Percentiles rank a stretch among this genome's conserved stretches.
Evolutionary conservation across 1,140 invertebrate species (phyloP).

Genomic region (Kradibia gibbosae): DNA sequence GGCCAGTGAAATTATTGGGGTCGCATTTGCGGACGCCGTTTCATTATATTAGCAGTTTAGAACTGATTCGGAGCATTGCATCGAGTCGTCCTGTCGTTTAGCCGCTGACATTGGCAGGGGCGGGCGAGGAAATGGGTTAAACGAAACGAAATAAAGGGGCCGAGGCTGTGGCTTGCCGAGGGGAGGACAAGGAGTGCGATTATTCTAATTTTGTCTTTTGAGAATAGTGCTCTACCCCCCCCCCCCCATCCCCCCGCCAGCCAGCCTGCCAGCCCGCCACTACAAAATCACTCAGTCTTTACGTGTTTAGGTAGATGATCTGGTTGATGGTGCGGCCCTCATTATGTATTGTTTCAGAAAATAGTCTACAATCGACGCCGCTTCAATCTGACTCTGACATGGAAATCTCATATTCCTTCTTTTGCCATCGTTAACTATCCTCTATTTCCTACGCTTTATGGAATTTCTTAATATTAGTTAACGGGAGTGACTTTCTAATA

Average conservation of each 20-base stretch:
- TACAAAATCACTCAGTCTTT: slow-evolving; percentile 10
- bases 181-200: too few species aligned
- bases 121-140: not conserved
- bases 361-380: not conserved
- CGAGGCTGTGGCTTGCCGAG: too few species aligned
- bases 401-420: not conserved
- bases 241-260: too few species aligned
- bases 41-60: slow-evolving; percentile 69
- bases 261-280: too few species aligned
- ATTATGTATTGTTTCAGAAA: slow-evolving; percentile 32
- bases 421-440: not conserved
- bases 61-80: slow-evolving; percentile 56
- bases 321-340: not conserved
- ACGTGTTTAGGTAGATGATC: slow-evolving; percentile 4
- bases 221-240: slow-evolving; percentile 1
- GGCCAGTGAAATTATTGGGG: slow-evolving; percentile 60
- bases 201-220: slow-evolving; percentile 52
- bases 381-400: not conserved
- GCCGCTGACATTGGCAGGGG: not conserved
- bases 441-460: not conserved
- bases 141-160: too few species aligned
- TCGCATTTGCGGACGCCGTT: slow-evolving; percentile 48
- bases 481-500: not conserved
- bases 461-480: slow-evolving; percentile 8
- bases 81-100: not conserved